Conservation (phyloP, 2,113 vertebrate species). For the Ophiodon elongatus region DNA sequence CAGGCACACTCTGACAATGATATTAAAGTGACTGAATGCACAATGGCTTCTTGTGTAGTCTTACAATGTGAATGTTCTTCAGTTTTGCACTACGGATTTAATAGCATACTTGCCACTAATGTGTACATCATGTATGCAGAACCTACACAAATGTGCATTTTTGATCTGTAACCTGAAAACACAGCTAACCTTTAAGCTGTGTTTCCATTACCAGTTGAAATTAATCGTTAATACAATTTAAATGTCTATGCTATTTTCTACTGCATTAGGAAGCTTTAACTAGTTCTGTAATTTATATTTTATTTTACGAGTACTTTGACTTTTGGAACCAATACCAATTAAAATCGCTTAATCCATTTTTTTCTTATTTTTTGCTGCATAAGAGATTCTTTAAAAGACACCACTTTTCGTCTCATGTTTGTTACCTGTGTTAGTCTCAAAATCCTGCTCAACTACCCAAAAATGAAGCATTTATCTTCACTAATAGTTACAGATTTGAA, state of each 20-base stretch:
- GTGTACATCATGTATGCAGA: neutral
- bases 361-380: neutral
- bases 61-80: neutral
- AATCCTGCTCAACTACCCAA: neutral
- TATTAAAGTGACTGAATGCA: neutral
- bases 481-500: neutral
- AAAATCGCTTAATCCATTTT: neutral
- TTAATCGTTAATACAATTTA: neutral
- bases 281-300: neutral
- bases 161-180: neutral
- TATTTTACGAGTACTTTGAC: neutral
- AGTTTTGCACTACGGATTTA: neutral
- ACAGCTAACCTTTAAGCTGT: neutral
- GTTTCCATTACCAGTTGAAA: neutral
- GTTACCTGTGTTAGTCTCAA: neutral
- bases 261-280: neutral
- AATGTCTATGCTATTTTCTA: neutral
- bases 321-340: neutral
- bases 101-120: neutral
- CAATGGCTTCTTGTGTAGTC: neutral
- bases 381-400: neutral
- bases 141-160: neutral
- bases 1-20: neutral
- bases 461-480: neutral
- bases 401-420: neutral